Percentiles rank a stretch among this genome's conserved stretches.
phyloP scores from a whole-genome alignment of 2,888 invertebrate species.

The Saturnia pavonia region DNA sequence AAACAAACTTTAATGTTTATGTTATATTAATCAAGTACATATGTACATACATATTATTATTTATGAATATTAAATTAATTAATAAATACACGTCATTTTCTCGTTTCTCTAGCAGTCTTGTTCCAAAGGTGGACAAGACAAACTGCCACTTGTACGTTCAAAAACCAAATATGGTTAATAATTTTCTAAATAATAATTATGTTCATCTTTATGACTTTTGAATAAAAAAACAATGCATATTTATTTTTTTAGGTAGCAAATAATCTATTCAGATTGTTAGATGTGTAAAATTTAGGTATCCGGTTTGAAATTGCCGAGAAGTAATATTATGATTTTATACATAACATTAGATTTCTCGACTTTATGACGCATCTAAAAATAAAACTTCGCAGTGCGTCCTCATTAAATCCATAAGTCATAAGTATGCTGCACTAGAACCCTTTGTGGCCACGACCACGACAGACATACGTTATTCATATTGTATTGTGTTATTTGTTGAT shows the following conservation, averaged over 20 bases:
- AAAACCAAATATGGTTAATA: neutral
- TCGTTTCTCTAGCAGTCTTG: neutral
- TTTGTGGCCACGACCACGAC: neutral
- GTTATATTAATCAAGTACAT: neutral
- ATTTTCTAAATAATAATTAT: neutral
- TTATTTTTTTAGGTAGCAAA: neutral
- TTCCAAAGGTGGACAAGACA: neutral
- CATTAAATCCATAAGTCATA: neutral
- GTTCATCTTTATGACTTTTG: neutral
- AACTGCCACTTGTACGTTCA: neutral
- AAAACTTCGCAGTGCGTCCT: neutral
- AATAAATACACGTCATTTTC: neutral
- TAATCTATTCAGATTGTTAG: no score
- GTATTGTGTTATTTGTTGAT: slow-evolving; percentile 3
- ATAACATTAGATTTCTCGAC: neutral
- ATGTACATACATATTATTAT: neutral
- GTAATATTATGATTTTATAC: neutral
- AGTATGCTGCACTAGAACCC: neutral
- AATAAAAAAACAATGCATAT: neutral
- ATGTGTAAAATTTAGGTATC: neutral
- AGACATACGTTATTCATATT: neutral
- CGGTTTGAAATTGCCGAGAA: neutral
- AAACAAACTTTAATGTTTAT: neutral
- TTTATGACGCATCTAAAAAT: neutral
- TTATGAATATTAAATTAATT: neutral